A percentile compares a stretch with the other conserved stretches of the same genome.
Conservation (phyloP, 2,113 vertebrate genomes). For the Edolisoma coerulescens region DNA sequence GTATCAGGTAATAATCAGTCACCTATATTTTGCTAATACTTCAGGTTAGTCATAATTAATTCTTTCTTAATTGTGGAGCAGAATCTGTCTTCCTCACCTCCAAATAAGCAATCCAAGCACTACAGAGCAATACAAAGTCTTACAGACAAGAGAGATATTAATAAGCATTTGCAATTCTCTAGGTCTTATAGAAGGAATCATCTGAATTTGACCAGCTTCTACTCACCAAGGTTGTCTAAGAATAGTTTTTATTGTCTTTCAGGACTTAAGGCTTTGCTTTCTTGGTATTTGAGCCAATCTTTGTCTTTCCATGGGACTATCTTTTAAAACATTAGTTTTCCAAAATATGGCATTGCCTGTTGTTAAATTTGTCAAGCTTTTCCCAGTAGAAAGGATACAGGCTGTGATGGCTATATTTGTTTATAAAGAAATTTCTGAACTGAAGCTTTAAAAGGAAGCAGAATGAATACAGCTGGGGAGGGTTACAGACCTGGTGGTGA, state of each 20-base stretch:
- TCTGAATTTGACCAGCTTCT: conserved; percentile 33
- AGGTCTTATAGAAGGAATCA: neutral
- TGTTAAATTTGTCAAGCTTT: neutral
- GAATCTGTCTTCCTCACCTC: neutral
- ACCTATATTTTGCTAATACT: neutral
- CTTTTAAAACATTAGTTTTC: neutral
- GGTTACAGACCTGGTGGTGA: neutral
- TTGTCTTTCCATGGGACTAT: neutral
- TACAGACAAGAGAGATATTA: neutral
- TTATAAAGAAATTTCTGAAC: neutral
- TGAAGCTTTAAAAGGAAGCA: neutral
- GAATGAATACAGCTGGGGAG: neutral
- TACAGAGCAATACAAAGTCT: neutral
- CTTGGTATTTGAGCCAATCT: neutral
- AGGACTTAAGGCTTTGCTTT: neutral
- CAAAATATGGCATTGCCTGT: neutral
- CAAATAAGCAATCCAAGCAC: neutral
- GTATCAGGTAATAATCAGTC: conserved; percentile 70
- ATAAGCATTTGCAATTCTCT: neutral
- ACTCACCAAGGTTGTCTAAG: neutral
- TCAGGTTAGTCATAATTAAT: neutral
- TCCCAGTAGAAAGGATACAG: neutral
- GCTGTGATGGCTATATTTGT: neutral
- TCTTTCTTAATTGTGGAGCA: neutral
- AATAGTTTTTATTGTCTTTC: conserved; percentile 12